These are phyloP conservation scores for Lagodon rhomboides DNA, from an alignment of 2,797 vertebrate species.

Conservation along the genomic window DNA sequence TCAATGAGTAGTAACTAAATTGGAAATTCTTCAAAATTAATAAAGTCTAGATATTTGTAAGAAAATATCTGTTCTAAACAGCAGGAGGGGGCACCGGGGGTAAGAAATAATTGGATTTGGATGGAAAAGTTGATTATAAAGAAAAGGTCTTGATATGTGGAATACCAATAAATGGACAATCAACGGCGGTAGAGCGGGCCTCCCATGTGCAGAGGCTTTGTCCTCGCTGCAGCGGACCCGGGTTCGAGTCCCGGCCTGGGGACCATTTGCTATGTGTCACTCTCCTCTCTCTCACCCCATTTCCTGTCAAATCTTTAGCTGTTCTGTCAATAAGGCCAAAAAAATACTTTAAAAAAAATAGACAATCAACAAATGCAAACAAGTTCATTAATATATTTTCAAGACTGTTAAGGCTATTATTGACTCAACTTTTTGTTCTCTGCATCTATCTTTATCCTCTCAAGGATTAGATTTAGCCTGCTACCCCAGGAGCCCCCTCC, in stretches of 20 bases:
- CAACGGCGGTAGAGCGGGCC: too few species aligned
- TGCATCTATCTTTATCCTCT: slow-evolving; percentile 21
- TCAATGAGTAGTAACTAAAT: background rate
- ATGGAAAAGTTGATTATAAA: background rate
- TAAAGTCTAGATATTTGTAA: background rate
- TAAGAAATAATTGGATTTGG: background rate
- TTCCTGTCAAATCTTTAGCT: too few species aligned
- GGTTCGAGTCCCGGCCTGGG: too few species aligned
- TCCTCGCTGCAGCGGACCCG: too few species aligned
- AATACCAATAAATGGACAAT: background rate
- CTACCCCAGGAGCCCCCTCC: slow-evolving; percentile 17
- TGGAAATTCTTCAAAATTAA: background rate
- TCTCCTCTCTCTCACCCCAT: too few species aligned
- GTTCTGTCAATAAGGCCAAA: too few species aligned
- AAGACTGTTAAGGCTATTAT: slow-evolving; percentile 10
- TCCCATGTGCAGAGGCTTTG: too few species aligned
- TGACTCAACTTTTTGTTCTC: slow-evolving; percentile 1
- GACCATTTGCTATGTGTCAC: too few species aligned
- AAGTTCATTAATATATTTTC: background rate
- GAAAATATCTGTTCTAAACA: background rate
- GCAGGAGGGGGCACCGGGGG: too few species aligned
- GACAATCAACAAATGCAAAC: background rate
- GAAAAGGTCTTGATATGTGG: background rate
- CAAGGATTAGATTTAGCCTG: slow-evolving; percentile 18
- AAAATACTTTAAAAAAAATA: too few species aligned